Evolutionary conservation across 2,888 invertebrate genomes (phyloP).

Genomic region (Orthosia gracilis): DNA sequence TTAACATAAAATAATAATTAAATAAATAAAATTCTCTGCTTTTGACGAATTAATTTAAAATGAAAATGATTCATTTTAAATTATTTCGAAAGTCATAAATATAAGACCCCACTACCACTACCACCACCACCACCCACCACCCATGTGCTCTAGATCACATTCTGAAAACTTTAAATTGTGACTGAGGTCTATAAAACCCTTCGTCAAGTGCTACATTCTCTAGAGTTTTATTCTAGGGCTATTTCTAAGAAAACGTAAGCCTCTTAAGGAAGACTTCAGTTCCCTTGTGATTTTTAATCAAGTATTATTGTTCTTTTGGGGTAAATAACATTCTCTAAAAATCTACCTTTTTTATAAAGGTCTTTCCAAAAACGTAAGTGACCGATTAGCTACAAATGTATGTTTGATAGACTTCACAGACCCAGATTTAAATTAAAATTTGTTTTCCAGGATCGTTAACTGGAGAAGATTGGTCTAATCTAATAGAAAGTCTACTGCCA

Average conservation of each 20-base stretch:
- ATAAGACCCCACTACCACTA: too few species aligned
- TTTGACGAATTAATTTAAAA: slow-evolving; percentile 8
- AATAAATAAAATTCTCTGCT: slow-evolving; percentile 20
- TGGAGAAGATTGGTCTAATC: slow-evolving; percentile 92
- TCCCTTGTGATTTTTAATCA: background rate
- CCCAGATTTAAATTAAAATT: background rate
- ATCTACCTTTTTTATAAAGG: slow-evolving; percentile 25
- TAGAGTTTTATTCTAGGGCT: slow-evolving; percentile 13
- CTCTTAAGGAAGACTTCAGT: background rate
- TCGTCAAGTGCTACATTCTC: slow-evolving; percentile 2
- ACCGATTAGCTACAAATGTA: background rate
- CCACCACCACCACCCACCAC: too few species aligned
- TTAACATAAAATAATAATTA: slow-evolving; percentile 44
- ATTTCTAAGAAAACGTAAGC: background rate
- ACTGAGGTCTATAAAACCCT: slow-evolving; percentile 16
- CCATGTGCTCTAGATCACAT: slow-evolving; percentile 3
- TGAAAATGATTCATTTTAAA: background rate
- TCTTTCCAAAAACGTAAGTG: slow-evolving; percentile 34
- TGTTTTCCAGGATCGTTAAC: slow-evolving; percentile 87
- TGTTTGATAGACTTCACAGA: background rate
- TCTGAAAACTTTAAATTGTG: slow-evolving; percentile 27
- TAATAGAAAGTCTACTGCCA: slow-evolving; percentile 90
- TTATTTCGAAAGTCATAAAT: too few species aligned
- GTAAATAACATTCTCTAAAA: slow-evolving; percentile 4
- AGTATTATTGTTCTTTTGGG: background rate